phyloP scores from a whole-genome alignment of 2,113 vertebrate species.

The Sylvilagus bachmani region DNA sequence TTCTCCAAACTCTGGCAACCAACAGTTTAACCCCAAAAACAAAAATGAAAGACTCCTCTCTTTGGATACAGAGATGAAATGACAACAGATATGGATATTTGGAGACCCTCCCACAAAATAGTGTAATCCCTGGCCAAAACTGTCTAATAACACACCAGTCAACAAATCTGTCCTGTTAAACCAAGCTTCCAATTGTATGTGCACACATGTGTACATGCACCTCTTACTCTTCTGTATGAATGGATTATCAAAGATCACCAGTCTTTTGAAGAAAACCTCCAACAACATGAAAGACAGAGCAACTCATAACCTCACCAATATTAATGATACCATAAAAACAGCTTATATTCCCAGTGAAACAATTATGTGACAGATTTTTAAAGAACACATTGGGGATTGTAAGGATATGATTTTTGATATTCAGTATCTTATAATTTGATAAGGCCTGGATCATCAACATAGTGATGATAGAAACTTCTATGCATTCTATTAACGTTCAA shows the following conservation, averaged over 20 bases:
- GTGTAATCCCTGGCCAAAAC: not conserved
- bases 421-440: not conserved
- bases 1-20: not conserved
- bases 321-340: not conserved
- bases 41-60: not conserved
- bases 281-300: not conserved
- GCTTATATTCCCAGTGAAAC: not conserved
- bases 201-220: fast-evolving
- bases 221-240: not conserved
- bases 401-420: constrained; percentile 26
- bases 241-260: not conserved
- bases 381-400: not conserved
- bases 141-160: not conserved
- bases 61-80: not conserved
- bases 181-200: not conserved
- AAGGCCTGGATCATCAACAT: constrained; percentile 4
- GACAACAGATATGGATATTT: not conserved
- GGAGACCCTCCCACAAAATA: not conserved
- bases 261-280: constrained; percentile 22
- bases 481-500: not conserved
- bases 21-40: constrained; percentile 13
- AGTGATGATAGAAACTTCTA: not conserved
- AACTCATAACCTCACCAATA: not conserved
- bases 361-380: constrained; percentile 1
- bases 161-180: not conserved